Evolutionary conservation across 1,140 invertebrate genomes (phyloP).

Genomic region (Papilio dardanus): DNA sequence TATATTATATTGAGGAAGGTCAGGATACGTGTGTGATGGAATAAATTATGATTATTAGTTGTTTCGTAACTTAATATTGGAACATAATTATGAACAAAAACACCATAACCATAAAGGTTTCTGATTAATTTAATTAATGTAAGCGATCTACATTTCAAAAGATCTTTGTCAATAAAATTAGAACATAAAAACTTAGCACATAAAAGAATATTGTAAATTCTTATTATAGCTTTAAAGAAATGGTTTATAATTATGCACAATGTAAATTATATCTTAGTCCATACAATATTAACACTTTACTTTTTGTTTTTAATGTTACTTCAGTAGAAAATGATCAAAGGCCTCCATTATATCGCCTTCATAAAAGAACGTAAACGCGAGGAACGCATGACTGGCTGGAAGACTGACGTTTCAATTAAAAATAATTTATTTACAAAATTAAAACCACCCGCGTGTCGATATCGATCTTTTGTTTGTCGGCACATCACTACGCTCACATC

Average conservation of each 20-base stretch:
- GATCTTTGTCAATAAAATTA: too few species aligned
- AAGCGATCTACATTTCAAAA: too few species aligned
- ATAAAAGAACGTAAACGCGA: constrained; percentile 42
- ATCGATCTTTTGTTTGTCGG: constrained; percentile 62
- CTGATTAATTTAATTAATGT: too few species aligned
- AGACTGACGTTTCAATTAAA: constrained; percentile 67
- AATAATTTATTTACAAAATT: constrained; percentile 62
- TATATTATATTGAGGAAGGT: constrained; percentile 44
- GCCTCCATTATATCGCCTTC: constrained; percentile 28
- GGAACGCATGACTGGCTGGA: constrained; percentile 45
- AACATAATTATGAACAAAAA: too few species aligned
- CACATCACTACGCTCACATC: constrained; percentile 49
- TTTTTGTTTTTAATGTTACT: constrained; percentile 6
- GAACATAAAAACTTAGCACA: too few species aligned
- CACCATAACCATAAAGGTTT: too few species aligned
- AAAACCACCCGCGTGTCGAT: constrained; percentile 55
- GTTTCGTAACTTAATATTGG: background rate
- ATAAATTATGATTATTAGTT: constrained; percentile 40
- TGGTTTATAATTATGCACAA: background rate
- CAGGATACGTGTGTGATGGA: constrained; percentile 39
- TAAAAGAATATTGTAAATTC: too few species aligned
- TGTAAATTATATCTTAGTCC: background rate
- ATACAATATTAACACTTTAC: background rate
- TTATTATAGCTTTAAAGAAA: background rate
- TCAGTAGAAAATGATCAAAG: constrained; percentile 18